A percentile compares a stretch with the other conserved stretches of the same genome.
These are phyloP conservation scores for Theretra japonica DNA, from an alignment of 2,888 invertebrate species.

Conservation along the genomic window DNA sequence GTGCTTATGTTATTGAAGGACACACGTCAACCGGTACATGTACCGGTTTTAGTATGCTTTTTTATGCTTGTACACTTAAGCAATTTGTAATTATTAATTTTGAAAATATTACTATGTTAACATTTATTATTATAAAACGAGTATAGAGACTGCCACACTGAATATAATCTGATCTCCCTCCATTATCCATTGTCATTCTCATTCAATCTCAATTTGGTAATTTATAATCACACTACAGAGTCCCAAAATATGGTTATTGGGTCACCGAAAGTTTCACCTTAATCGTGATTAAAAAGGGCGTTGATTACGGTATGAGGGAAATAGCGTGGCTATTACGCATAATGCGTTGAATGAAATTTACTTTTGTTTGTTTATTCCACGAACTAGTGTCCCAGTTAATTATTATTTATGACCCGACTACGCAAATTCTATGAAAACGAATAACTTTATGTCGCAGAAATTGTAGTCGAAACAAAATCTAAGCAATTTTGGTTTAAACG, in stretches of 20 bases:
- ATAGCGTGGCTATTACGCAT: conserved; percentile 42
- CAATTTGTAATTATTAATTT: too few relatives aligned
- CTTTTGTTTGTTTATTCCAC: conserved; percentile 38
- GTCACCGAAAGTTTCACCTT: conserved; percentile 33
- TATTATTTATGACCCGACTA: conserved; percentile 35
- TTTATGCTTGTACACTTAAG: too few relatives aligned
- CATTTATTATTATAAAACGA: too few relatives aligned
- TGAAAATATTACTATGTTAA: too few relatives aligned
- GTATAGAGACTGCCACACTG: too few relatives aligned
- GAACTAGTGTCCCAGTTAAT: conserved; percentile 35
- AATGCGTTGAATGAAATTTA: conserved; percentile 44
- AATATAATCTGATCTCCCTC: not conserved
- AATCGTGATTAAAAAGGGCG: conserved; percentile 38
- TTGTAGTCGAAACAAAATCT: not conserved
- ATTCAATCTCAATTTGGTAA: not conserved
- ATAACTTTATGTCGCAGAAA: not conserved
- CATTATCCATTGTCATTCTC: not conserved
- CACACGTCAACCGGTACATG: too few relatives aligned
- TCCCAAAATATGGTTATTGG: not conserved
- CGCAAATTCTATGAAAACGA: conserved; percentile 15
- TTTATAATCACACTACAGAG: not conserved
- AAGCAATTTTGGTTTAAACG: not conserved
- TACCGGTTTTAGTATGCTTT: too few relatives aligned
- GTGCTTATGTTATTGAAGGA: too few relatives aligned
- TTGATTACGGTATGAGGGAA: conserved; percentile 31